Evolutionary conservation across 2,888 invertebrate species (phyloP).

Genomic region (Macaria liturata): DNA sequence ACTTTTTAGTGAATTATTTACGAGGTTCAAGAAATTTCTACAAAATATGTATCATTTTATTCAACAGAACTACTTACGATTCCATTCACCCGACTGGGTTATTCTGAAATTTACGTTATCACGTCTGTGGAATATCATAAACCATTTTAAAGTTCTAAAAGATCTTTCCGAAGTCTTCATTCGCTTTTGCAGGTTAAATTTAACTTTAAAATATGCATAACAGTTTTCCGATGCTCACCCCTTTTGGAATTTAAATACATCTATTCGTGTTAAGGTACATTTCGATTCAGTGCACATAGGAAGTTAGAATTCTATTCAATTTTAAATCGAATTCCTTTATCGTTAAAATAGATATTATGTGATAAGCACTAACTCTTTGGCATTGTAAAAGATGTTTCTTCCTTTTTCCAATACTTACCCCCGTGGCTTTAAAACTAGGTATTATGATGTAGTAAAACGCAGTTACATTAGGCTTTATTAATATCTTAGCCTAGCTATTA

Average conservation of each 20-base stretch:
- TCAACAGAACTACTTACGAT: conserved; percentile 37
- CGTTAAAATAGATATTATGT: conserved; percentile 24
- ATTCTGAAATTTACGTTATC: conserved; percentile 60
- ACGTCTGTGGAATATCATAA: conserved; percentile 70
- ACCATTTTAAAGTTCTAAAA: conserved; percentile 72
- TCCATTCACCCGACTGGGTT: conserved; percentile 48
- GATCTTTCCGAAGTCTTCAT: conserved; percentile 69
- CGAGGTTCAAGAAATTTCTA: too few species aligned
- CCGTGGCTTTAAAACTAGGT: too few species aligned
- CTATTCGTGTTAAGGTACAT: conserved; percentile 79
- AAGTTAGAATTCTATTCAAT: conserved; percentile 62
- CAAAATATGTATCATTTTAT: conserved; percentile 1
- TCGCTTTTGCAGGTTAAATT: conserved; percentile 62
- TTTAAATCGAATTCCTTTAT: conserved; percentile 30
- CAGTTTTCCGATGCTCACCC: conserved; percentile 81
- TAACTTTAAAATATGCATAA: conserved; percentile 83
- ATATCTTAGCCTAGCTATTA: too few species aligned
- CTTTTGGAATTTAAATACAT: conserved; percentile 79
- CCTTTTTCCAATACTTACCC: too few species aligned
- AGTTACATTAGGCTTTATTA: too few species aligned
- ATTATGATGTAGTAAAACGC: too few species aligned
- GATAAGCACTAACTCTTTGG: neutral
- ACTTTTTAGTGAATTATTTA: too few species aligned
- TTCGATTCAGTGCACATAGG: conserved; percentile 72
- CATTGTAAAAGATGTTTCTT: too few species aligned